Conservation (phyloP, 2,797 vertebrate genomes). For the Hydrophis major region DNA sequence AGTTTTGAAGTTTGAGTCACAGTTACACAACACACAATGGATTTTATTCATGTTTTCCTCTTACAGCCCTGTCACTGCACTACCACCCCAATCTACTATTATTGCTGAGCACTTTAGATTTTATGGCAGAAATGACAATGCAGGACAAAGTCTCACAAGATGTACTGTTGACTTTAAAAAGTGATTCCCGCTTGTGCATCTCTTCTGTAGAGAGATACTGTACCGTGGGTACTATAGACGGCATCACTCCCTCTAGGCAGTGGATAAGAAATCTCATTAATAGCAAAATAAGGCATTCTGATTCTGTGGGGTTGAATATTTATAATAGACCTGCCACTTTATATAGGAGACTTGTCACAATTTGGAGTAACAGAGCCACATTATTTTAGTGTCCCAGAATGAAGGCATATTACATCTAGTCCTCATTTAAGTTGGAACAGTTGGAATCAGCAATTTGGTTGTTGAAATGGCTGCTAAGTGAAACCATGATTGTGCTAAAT, state of each 20-base stretch:
- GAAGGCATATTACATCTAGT: not conserved
- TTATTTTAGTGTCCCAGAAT: not conserved
- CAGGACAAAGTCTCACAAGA: not conserved
- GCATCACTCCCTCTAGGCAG: not conserved
- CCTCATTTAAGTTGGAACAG: not conserved
- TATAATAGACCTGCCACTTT: not conserved
- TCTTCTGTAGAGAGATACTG: not conserved
- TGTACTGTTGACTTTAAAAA: not conserved
- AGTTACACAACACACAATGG: too few species aligned
- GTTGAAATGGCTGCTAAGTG: not conserved
- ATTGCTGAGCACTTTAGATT: not conserved
- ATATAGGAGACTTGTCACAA: not conserved
- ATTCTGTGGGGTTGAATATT: not conserved
- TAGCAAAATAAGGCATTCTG: not conserved
- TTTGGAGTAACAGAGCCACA: not conserved
- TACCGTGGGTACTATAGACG: accelerated
- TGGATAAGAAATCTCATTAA: not conserved
- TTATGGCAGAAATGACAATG: not conserved
- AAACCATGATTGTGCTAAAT: not conserved
- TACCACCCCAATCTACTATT: not conserved
- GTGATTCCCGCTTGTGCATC: not conserved
- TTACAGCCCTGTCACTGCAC: not conserved
- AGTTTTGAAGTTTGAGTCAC: too few species aligned
- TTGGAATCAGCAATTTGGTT: not conserved
- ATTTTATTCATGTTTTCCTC: too few species aligned